Percentiles rank a stretch among this genome's conserved stretches.
Evolutionary conservation across 1,140 invertebrate genomes (phyloP).

Genomic region (Carcinoscorpius rotundicauda): DNA sequence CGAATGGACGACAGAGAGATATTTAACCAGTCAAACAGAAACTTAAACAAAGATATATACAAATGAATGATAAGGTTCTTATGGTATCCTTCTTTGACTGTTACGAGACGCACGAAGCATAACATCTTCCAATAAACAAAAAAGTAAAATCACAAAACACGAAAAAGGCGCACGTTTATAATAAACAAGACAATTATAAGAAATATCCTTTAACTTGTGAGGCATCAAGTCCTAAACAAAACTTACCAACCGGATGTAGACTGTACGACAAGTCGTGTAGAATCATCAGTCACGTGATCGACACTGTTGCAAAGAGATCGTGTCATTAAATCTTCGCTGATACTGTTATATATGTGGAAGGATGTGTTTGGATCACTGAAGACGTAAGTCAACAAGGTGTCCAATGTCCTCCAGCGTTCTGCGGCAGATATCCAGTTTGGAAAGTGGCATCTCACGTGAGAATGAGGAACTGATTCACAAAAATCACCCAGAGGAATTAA

Average conservation of each 20-base stretch:
- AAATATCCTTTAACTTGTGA: too few species aligned
- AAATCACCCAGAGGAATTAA: not conserved
- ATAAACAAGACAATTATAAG: too few species aligned
- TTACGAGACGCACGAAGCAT: too few species aligned
- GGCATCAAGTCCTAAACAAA: not conserved
- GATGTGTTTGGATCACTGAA: conserved; percentile 20
- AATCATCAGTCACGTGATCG: not conserved
- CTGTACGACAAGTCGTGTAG: conserved; percentile 19
- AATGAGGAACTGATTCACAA: conserved; percentile 14
- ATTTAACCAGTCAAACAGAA: too few species aligned
- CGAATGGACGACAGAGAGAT: too few species aligned
- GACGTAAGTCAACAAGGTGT: conserved; percentile 18
- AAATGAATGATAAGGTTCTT: too few species aligned
- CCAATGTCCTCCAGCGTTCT: conserved; percentile 21
- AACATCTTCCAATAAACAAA: too few species aligned
- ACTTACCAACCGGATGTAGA: conserved; percentile 24
- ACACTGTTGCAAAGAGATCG: conserved; percentile 15
- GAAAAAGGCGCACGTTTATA: too few species aligned
- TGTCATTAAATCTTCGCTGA: conserved; percentile 15
- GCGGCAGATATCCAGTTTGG: conserved; percentile 20
- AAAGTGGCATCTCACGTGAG: conserved; percentile 20
- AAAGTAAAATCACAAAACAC: too few species aligned
- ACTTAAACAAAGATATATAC: too few species aligned
- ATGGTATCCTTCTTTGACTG: too few species aligned
- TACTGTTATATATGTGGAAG: conserved; percentile 19